Evolutionary conservation across 2,113 vertebrate species (phyloP).

Genomic region (Dicaeum eximium): DNA sequence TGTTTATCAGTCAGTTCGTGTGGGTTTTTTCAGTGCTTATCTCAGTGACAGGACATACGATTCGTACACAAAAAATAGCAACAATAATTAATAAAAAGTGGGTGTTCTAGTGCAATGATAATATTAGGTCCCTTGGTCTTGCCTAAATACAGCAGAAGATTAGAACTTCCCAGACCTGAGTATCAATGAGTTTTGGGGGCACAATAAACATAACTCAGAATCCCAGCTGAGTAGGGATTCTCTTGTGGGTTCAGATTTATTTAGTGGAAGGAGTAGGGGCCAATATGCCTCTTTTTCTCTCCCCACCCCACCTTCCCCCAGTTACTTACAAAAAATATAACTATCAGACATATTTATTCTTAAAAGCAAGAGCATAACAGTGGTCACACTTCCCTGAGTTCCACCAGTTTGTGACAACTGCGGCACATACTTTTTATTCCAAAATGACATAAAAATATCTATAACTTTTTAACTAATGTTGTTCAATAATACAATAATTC

Average conservation of each 20-base stretch:
- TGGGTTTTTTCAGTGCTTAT: not conserved
- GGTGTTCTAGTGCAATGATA: not conserved
- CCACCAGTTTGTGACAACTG: not conserved
- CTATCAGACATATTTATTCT: not conserved
- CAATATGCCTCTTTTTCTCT: not conserved
- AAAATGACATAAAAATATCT: not conserved
- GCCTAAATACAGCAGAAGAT: not conserved
- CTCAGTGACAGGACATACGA: not conserved
- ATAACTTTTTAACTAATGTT: not conserved
- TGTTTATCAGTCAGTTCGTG: not conserved
- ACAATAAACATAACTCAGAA: not conserved
- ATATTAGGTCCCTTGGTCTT: not conserved
- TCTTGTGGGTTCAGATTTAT: not conserved
- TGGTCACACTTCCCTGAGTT: not conserved
- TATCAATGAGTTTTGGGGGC: not conserved
- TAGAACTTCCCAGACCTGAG: not conserved
- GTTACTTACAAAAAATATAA: not conserved
- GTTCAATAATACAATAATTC: not conserved
- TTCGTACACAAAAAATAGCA: not conserved
- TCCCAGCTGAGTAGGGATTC: not conserved
- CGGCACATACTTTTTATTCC: not conserved
- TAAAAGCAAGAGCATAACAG: not conserved
- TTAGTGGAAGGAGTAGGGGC: not conserved
- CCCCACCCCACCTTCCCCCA: fast-evolving
- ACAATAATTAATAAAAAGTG: not conserved